Evolutionary conservation across 2,888 invertebrate species (phyloP).

Genomic region (Emmelina monodactyla): DNA sequence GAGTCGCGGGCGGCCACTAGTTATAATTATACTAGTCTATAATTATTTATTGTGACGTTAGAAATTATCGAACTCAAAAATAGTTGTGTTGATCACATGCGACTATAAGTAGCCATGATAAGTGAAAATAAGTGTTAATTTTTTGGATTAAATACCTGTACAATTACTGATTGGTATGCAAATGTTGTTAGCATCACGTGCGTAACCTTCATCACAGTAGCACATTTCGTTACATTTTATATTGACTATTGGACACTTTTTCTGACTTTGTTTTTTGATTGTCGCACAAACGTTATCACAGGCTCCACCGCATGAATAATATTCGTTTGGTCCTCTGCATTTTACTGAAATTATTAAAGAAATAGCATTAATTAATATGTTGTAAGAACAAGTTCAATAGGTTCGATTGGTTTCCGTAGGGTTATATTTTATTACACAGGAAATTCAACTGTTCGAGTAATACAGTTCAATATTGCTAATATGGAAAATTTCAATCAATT

Average conservation of each 20-base stretch:
- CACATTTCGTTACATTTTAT: constrained; percentile 26
- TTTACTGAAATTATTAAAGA: constrained; percentile 15
- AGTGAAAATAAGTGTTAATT: too few relatives aligned
- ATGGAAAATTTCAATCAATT: not conserved
- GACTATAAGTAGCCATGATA: not conserved
- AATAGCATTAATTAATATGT: not conserved
- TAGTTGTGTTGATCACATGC: not conserved
- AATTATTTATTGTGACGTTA: too few relatives aligned
- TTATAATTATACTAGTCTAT: too few relatives aligned
- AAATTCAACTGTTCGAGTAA: not conserved
- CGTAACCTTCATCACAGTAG: constrained; percentile 28
- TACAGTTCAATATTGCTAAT: not conserved
- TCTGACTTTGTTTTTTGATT: constrained; percentile 22
- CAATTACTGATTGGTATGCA: constrained; percentile 20
- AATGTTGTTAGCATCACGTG: constrained; percentile 19
- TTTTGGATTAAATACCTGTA: constrained; percentile 14
- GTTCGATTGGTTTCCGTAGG: not conserved
- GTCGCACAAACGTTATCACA: constrained; percentile 34
- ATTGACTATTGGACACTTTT: constrained; percentile 26
- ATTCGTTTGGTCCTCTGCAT: constrained; percentile 24
- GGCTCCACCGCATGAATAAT: constrained; percentile 25
- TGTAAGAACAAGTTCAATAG: not conserved
- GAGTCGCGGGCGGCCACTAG: too few relatives aligned
- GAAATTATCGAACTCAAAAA: too few relatives aligned
- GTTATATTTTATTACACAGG: not conserved